phyloP scores from a whole-genome alignment of 2,888 invertebrate species.

The Melieria omissa region DNA sequence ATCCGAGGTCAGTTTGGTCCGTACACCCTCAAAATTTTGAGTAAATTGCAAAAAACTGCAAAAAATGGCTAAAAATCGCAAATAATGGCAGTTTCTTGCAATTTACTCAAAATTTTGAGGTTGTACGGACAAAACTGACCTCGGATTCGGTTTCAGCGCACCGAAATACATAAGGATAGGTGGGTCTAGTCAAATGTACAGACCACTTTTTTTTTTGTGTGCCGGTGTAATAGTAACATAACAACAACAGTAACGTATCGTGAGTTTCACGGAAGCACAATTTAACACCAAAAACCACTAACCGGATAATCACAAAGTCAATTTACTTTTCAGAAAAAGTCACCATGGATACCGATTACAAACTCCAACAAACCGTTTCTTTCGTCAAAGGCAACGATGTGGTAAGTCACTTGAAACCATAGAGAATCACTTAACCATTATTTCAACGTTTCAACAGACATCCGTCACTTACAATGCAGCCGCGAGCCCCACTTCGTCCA shows the following conservation, averaged over 20 bases:
- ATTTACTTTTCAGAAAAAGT: background rate
- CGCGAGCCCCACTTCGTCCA: too few relatives aligned
- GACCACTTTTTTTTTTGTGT: too few relatives aligned
- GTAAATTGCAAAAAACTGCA: too few relatives aligned
- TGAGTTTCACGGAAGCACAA: background rate
- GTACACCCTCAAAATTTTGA: too few relatives aligned
- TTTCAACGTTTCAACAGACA: background rate
- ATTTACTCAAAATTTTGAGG: too few relatives aligned
- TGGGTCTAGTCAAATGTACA: too few relatives aligned
- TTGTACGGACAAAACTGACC: too few relatives aligned
- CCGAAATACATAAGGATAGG: too few relatives aligned
- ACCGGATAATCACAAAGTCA: background rate
- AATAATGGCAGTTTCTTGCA: too few relatives aligned
- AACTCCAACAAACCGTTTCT: slow-evolving; percentile 44
- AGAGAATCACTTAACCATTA: background rate
- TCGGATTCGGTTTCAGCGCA: too few relatives aligned
- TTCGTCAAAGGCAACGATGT: slow-evolving; percentile 48
- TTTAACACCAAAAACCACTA: background rate
- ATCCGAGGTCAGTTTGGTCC: too few relatives aligned
- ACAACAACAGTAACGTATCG: background rate
- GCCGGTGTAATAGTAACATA: background rate
- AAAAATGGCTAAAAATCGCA: too few relatives aligned
- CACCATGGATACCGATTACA: background rate
- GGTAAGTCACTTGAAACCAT: slow-evolving; percentile 44
- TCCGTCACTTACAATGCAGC: background rate